Evolutionary conservation across 1,140 invertebrate species (phyloP).

Genomic region (Oreohelix idahoensis): DNA sequence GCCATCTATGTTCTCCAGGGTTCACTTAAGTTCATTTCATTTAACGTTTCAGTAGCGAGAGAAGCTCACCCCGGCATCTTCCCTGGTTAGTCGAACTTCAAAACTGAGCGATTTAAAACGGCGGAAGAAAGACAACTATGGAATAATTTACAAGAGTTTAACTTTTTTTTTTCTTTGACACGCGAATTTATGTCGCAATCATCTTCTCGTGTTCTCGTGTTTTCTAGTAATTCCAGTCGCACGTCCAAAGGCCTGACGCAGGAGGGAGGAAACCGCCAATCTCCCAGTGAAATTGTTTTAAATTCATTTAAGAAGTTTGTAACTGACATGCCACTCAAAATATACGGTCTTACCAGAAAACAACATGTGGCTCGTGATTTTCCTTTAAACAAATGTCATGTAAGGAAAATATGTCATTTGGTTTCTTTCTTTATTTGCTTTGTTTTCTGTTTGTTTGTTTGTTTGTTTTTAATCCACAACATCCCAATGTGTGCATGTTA

Average conservation of each 20-base stretch:
- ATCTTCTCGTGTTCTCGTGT: no score
- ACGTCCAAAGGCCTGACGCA: background rate
- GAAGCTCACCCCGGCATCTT: background rate
- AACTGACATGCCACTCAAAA: no score
- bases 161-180: background rate
- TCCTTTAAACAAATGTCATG: no score
- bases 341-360: no score
- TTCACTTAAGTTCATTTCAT: constrained; percentile 3
- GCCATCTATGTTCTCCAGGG: background rate
- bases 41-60: background rate
- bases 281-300: background rate
- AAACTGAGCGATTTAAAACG: background rate
- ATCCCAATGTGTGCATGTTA: no score
- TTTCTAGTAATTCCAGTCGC: background rate
- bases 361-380: no score
- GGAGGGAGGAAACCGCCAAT: background rate
- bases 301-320: background rate
- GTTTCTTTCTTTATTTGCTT: no score
- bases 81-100: background rate
- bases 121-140: background rate
- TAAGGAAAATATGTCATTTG: no score
- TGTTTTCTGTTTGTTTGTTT: no score
- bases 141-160: constrained; percentile 10
- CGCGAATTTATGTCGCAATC: background rate
- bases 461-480: no score